Conservation (phyloP, 2,797 vertebrate genomes). For the Dermochelys coriacea region DNA sequence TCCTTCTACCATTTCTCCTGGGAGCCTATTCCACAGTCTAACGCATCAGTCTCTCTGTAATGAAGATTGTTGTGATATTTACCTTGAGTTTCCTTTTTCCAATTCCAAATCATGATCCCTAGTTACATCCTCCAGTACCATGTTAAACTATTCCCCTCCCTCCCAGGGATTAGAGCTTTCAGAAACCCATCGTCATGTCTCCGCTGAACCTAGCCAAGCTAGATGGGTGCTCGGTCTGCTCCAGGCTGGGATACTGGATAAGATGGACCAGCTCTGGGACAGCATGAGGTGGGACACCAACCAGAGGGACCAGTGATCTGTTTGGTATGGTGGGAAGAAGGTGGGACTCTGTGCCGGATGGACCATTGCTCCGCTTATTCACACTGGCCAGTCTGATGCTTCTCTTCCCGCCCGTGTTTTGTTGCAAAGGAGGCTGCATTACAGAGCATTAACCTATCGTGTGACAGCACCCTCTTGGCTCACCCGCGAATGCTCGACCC, state of each 20-base stretch:
- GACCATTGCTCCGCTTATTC: background rate
- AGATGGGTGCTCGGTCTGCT: background rate
- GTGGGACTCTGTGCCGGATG: accelerated
- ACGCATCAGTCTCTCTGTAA: background rate
- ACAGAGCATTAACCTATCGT: background rate
- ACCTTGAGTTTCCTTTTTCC: background rate
- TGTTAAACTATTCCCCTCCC: background rate
- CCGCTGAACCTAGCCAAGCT: background rate
- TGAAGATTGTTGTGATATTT: background rate
- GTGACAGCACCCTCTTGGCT: background rate
- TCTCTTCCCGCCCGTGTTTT: background rate
- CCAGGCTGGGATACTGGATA: background rate
- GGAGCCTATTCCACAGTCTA: background rate
- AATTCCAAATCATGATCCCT: background rate
- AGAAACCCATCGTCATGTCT: background rate
- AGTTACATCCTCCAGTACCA: background rate
- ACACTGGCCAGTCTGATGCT: background rate
- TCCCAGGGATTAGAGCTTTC: background rate
- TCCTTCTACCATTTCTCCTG: background rate
- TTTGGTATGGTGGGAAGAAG: background rate
- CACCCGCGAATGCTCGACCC: background rate
- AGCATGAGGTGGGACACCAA: background rate
- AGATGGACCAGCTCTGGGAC: background rate
- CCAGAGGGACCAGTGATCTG: background rate
- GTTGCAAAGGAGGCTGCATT: background rate